phyloP scores from a whole-genome alignment of 2,797 vertebrate genomes.

The Heterohyrax brucei region DNA sequence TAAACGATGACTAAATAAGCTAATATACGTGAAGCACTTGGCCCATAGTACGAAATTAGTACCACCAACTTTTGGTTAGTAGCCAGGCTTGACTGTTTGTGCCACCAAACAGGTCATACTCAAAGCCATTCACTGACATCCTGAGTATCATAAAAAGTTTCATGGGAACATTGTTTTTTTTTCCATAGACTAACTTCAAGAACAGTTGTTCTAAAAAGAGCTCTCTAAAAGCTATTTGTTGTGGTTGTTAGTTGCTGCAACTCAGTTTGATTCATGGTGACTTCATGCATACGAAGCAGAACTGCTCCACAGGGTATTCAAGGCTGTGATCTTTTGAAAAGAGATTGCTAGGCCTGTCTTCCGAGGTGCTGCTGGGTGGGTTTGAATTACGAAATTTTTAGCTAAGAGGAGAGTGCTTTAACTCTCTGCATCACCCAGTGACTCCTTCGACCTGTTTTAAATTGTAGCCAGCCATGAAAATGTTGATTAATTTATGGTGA shows the following conservation, averaged over 20 bases:
- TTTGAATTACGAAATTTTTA: too few relatives aligned
- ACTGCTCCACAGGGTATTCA: too few relatives aligned
- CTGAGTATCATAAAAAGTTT: conserved; percentile 32
- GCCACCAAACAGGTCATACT: neutral
- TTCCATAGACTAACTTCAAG: conserved; percentile 1
- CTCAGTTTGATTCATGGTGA: neutral
- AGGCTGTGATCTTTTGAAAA: too few relatives aligned
- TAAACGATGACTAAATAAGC: neutral
- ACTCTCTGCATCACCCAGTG: too few relatives aligned
- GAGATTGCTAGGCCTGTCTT: too few relatives aligned
- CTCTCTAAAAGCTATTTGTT: neutral
- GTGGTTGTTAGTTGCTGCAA: too few relatives aligned
- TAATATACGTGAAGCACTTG: neutral
- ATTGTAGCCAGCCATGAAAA: conserved; percentile 43
- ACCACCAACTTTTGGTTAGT: neutral
- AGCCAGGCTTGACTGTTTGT: too few relatives aligned
- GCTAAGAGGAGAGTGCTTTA: too few relatives aligned
- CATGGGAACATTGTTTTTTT: conserved; percentile 9
- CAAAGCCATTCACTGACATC: conserved; percentile 4
- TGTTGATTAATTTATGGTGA: conserved; percentile 35
- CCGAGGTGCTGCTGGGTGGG: too few relatives aligned
- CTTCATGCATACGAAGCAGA: too few relatives aligned
- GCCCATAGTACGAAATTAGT: neutral
- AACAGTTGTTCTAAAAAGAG: conserved; percentile 56
- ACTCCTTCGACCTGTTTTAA: neutral